phyloP scores from a whole-genome alignment of 2,888 invertebrate genomes.

The Oligia latruncula region DNA sequence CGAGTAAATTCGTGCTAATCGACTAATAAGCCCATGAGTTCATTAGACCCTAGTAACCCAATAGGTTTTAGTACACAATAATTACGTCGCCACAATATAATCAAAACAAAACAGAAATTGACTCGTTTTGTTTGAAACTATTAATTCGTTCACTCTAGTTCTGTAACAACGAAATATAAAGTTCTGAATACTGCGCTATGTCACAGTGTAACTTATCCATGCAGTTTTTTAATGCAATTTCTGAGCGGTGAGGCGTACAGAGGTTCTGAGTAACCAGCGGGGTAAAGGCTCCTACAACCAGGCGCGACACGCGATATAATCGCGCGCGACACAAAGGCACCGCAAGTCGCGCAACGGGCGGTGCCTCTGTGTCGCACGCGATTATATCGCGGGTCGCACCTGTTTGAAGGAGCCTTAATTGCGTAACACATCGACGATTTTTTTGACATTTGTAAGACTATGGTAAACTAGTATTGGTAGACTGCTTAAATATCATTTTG shows the following conservation, averaged over 20 bases:
- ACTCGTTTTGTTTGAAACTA: conserved; percentile 51
- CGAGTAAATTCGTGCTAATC: no score
- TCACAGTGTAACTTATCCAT: conserved; percentile 9
- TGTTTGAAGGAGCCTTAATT: no score
- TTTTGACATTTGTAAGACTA: not conserved
- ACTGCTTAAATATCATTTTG: not conserved
- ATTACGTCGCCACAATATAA: conserved; percentile 34
- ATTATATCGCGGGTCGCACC: no score
- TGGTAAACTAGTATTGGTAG: not conserved
- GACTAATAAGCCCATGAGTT: not conserved
- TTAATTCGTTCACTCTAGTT: conserved; percentile 58
- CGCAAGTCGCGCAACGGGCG: no score
- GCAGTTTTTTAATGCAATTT: not conserved
- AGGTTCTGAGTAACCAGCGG: not conserved
- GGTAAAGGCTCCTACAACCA: no score
- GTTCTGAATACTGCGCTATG: conserved; percentile 14
- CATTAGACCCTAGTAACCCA: conserved; percentile 1
- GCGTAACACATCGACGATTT: no score
- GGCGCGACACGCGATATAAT: no score
- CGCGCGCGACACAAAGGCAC: no score
- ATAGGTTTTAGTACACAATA: not conserved
- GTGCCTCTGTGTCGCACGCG: no score
- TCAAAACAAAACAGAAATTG: conserved; percentile 49
- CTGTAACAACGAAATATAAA: conserved; percentile 45
- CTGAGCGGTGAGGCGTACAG: not conserved